Evolutionary conservation across 2,888 invertebrate species (phyloP), one percentile per base, ranked within the genome.

Genomic region (Apamea crenata): DNA sequence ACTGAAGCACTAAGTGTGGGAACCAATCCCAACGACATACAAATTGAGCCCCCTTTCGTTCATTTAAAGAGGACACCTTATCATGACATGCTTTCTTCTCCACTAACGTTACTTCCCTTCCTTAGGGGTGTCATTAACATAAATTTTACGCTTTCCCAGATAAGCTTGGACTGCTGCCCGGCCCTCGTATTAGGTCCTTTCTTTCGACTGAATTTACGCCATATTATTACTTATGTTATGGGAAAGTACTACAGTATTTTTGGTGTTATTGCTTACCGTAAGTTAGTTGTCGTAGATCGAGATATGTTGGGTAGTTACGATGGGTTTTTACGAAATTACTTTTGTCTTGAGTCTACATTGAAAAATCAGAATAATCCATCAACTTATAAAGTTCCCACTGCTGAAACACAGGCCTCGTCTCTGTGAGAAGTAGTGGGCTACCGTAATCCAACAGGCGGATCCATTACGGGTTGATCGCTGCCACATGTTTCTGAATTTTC

Each of bases 131-230:
- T 95, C 95, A 95, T 96, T 96, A 95, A 95, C 95, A 95, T 95
- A 95, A 95, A 95, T 95, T 95, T 95, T 94, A 95, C 95, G 95
- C 93, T 89, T 93, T 92, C 91, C 91, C 90, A 94, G 93, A 95
- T 95, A 95, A 95, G 93, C 93, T 93, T 93, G 94, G 94, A 94
- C 93, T 91, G 88, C 88, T 93, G 94, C 94, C 93, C 94, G 90
- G 92, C 93, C 93, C 93, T 93, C 82, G 91, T 93, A 93, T 94
- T 94, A 94, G 92, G 91, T 91, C 91, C 92, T 93, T 91, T 92
- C 90, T 93, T 90, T 90, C 86, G 84, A 80, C 90, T 83, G 84
- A 93, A 94, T 94, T 95, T 93, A 94, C 92, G 92, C 89, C 90
- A 91, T 92, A 93, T 93, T 94, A 92, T 92, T 93, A 93, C 92